A percentile compares a stretch with the other conserved stretches of the same genome.
Conservation (phyloP, 2,888 invertebrate genomes). For the Eristalis tenax region DNA sequence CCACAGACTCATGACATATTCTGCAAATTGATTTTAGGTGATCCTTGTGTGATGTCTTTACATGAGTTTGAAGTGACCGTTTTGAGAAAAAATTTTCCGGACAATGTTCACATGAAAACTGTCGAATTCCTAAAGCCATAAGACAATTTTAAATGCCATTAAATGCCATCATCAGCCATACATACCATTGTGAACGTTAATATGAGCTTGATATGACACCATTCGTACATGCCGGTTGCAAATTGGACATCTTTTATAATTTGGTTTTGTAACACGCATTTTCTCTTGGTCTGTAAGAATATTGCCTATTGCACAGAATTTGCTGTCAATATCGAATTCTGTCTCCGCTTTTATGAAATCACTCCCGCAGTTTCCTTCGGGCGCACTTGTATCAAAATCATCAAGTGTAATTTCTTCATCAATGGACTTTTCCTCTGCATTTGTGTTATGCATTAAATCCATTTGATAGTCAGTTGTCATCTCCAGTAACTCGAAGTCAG, state of each 20-base stretch:
- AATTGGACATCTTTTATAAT: conserved; percentile 41
- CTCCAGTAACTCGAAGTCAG: conserved; percentile 43
- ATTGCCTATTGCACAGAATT: conserved; percentile 46
- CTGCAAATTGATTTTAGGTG: conserved; percentile 45
- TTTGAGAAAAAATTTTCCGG: conserved; percentile 51
- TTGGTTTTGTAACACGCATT: conserved; percentile 22
- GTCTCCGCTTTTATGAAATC: conserved; percentile 18
- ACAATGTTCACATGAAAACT: conserved; percentile 58
- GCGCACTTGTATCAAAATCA: conserved; percentile 9
- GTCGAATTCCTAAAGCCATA: conserved; percentile 30
- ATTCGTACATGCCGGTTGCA: conserved; percentile 41
- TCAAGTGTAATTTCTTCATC: conserved; percentile 22
- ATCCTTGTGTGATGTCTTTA: conserved; percentile 30
- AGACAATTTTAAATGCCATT: not conserved
- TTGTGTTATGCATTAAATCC: not conserved
- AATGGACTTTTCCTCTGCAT: conserved; percentile 18
- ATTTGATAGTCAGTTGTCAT: conserved; percentile 21
- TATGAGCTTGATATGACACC: conserved; percentile 42
- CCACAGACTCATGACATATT: conserved; percentile 55
- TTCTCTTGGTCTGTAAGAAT: conserved; percentile 51
- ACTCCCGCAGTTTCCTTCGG: conserved; percentile 21
- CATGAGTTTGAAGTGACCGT: conserved; percentile 46
- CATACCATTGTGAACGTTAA: conserved; percentile 61
- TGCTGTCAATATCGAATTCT: not conserved
- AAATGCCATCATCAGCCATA: not conserved